Evolutionary conservation across 35 echinoderm and acorn worm genomes (phyloP).

Genomic region (Ophioderma brevispina): DNA sequence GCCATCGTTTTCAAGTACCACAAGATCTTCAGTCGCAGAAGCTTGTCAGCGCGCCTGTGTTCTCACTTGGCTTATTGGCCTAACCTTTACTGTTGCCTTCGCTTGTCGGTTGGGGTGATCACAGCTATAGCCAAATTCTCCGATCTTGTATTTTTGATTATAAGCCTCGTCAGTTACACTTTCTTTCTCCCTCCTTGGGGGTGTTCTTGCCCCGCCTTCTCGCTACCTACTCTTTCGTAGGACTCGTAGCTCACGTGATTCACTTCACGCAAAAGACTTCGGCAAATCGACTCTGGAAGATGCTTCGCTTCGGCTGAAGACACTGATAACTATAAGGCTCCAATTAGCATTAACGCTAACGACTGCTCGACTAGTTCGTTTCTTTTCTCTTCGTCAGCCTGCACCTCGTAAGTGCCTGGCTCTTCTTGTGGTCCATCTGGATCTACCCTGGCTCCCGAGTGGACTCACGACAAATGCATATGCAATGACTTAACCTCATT

Average conservation of each 20-base stretch:
- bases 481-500: too few species aligned
- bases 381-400: neutral
- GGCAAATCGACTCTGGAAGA: neutral
- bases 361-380: neutral
- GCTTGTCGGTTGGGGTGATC: neutral
- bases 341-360: neutral
- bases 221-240: neutral
- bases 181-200: neutral
- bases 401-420: neutral
- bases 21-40: neutral
- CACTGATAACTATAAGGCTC: neutral
- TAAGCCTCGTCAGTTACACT: neutral
- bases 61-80: neutral
- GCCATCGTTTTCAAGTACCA: neutral
- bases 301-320: neutral
- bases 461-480: too few species aligned
- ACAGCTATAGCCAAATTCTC: neutral
- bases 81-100: neutral
- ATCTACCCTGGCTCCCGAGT: too few species aligned
- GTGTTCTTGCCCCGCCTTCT: neutral
- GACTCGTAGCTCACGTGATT: neutral
- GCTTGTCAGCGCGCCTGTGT: neutral
- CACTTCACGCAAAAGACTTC: neutral
- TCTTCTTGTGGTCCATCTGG: neutral
- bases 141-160: neutral